Base-by-base conservation (phyloP, 2,888 invertebrate genomes). In the Caenorhabditis imperialis region DNA sequence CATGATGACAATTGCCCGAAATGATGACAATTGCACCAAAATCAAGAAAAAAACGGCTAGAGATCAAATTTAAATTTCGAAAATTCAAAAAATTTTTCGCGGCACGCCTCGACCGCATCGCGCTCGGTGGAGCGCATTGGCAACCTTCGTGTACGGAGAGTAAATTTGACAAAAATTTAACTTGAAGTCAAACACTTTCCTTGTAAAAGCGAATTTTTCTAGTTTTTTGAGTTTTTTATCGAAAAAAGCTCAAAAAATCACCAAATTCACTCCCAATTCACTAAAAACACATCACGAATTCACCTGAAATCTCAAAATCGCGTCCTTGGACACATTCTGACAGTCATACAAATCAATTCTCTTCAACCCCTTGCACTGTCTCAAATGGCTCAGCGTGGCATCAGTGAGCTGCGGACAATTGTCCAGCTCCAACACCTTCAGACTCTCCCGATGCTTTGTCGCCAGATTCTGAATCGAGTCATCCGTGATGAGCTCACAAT, bases 381-480 rank as follows among this genome's bases (percentile, higher is more conserved):
- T 55, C 2, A 82, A 63, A 58, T 78, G 72, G 0, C 67, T 69
- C 5, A 83, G 45, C 8, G 97, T 94, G 18, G 93, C 93, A 90
- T 99, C 99, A 3, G 98, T 97, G 87, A 99, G 94, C 77, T 97
- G 91, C 2, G 99, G 99, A 90, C 99, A 99, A 91, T 99, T 99
- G 91, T 99, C 99, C 85, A 99, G 91, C 89, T 99, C 99, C 60
- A 99, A 91, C 27, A 80, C 79, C 40, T 80, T 42, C 16, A 88
- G 55, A n/a, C 72, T 53, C 20, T 89, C 86, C 37, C 81, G 78
- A 53, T 86, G 83, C 27, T 82, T 75, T 6, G 74, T 57, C 27
- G 81, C 81, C 16, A 86, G 58, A 89, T 96, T 95, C 76, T 95
- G 92, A 85, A 99, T 96, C 14, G 98, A 98, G 89, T 96, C 96